Evolutionary conservation across 2,888 invertebrate genomes (phyloP).

Genomic region (Brachycybe producta): DNA sequence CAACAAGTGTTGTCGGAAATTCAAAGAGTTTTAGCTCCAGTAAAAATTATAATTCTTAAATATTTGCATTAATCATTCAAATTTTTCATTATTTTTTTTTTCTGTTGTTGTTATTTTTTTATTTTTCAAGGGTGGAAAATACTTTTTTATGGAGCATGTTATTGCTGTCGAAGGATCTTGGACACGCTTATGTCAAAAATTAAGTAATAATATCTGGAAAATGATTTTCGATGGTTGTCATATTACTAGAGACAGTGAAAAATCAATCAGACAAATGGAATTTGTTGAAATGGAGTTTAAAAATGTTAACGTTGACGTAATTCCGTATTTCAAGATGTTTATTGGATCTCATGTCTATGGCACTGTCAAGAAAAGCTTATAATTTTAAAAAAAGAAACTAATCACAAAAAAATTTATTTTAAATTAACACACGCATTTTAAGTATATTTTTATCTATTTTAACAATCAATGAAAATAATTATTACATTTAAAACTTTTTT

Average conservation of each 20-base stretch:
- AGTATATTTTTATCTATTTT: too few species aligned
- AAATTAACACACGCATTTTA: too few species aligned
- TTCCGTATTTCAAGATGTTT: too few species aligned
- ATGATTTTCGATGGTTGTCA: slow-evolving; percentile 2
- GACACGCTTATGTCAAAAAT: neutral
- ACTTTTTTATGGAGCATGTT: slow-evolving; percentile 10
- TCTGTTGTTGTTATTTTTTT: neutral
- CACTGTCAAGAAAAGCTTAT: slow-evolving; percentile 1
- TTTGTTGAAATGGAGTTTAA: neutral
- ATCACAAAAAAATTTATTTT: too few species aligned
- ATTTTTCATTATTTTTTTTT: neutral
- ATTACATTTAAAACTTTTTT: too few species aligned
- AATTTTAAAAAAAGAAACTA: too few species aligned
- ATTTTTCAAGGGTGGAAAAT: slow-evolving; percentile 12
- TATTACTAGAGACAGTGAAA: neutral
- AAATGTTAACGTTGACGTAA: neutral
- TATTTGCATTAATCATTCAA: neutral
- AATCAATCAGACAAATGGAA: neutral
- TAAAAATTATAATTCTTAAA: slow-evolving; percentile 9
- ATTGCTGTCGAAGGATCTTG: neutral
- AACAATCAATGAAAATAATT: too few species aligned
- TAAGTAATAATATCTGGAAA: neutral
- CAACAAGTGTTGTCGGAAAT: slow-evolving; percentile 14
- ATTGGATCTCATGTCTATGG: neutral
- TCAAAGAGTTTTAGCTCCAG: slow-evolving; percentile 15